A percentile compares a stretch with the other conserved stretches of the same genome.
These are phyloP conservation scores for Heterohyrax brucei DNA, from an alignment of 2,797 vertebrate genomes.

Conservation along the genomic window DNA sequence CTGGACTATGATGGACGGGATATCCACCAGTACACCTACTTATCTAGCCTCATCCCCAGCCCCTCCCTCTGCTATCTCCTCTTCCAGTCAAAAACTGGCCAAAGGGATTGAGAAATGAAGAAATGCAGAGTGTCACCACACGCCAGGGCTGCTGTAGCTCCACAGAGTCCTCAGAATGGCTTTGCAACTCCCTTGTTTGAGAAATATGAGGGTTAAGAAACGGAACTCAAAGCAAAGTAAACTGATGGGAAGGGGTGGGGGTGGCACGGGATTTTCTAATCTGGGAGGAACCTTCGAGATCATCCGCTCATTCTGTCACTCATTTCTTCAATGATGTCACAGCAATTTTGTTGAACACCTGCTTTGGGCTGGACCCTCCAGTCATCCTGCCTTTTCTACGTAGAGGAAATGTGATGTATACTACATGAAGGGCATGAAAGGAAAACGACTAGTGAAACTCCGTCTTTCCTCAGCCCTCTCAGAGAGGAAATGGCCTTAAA, in stretches of 20 bases:
- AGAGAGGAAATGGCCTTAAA: slow-evolving; percentile 23
- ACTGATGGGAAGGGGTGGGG: background rate
- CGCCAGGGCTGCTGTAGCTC: background rate
- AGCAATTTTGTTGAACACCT: background rate
- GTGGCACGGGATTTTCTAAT: fast-evolving
- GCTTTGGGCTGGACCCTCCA: background rate
- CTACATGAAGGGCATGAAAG: background rate
- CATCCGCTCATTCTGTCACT: fast-evolving
- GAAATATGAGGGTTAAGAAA: slow-evolving; percentile 48
- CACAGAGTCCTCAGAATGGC: background rate
- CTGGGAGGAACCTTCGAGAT: background rate
- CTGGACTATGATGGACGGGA: background rate
- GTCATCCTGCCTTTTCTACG: background rate
- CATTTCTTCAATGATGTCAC: background rate
- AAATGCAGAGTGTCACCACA: slow-evolving; percentile 26
- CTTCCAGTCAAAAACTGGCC: background rate
- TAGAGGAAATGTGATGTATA: background rate
- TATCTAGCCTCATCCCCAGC: background rate
- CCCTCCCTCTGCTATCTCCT: background rate
- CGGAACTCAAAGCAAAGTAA: background rate
- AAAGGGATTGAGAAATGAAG: slow-evolving; percentile 14
- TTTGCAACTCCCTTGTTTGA: background rate
- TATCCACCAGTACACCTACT: background rate
- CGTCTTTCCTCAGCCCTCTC: background rate
- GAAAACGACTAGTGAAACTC: background rate